Evolutionary conservation across 37 sponge, comb jelly and placozoan genomes (phyloP), one percentile per base, ranked within the genome.

Genomic region (Cladorhizidae sp.): DNA sequence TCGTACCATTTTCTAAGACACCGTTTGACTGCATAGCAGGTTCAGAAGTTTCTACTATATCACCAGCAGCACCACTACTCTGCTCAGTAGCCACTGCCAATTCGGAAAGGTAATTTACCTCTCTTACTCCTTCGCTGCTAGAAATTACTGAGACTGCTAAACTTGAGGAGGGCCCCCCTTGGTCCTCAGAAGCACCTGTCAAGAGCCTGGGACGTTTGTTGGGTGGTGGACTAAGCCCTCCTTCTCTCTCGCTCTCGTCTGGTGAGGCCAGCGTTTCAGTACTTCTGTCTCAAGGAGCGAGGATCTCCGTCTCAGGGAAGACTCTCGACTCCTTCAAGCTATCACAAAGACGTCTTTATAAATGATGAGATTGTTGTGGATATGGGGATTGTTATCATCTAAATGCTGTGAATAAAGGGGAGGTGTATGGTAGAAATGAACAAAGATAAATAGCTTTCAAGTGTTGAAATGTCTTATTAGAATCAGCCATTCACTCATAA

Each of bases 221-320:
- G 41, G 95, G 95, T 75, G 95, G 95, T 51, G 95, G 95, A 78
- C 74, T 82, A 43, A 85, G 71, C 84, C 93, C 95, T 82, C 92
- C 90, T 84, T 88, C 95, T 76, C 41, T 72, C 75, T 85, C 86
- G 57, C 85, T 88, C 1, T 70, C 77, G 26, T 49, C 71, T 36
- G 85, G 72, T 49, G 93, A 85, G 78, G 87, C 95, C 95, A 95
- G 93, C 49, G 57, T 67, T 51, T 28, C 69, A 25, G 29, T 41
- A 29, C 55, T 17, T 23, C 68, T 52, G 12, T 38, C 37, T 72
- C 62, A 61, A 61, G 61, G 77, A 76, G 77, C 43, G 43, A 41
- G 36, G 56, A 26, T 51, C 57, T 54, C 57, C 77, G 51, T 75
- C 59, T 75, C 15, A 33, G 40, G 26, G 59, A 57, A 33, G 57